These are phyloP conservation scores for Lutjanus argentimaculatus DNA, from an alignment of 2,797 vertebrate genomes.

Conservation along the genomic window DNA sequence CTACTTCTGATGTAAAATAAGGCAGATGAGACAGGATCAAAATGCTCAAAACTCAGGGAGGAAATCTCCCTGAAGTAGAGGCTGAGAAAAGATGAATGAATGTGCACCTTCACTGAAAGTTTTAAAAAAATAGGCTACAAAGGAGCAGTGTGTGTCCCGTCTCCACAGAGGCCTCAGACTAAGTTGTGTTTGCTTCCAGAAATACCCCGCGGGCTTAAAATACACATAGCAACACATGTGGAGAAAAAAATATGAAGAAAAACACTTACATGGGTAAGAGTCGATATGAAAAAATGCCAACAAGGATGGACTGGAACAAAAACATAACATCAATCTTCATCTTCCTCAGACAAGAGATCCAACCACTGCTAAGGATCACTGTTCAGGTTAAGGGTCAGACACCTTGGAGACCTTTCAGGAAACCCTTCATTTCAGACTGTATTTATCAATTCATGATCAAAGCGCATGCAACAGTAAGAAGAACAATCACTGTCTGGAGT, in stretches of 20 bases:
- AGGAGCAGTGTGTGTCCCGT: slow-evolving; percentile 54
- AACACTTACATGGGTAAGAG: slow-evolving; percentile 38
- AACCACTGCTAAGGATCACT: slow-evolving; percentile 38
- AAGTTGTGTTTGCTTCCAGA: slow-evolving; percentile 66
- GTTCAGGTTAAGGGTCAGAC: slow-evolving; percentile 32
- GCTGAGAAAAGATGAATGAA: slow-evolving; percentile 56
- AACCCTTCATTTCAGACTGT: slow-evolving; percentile 14
- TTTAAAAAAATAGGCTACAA: slow-evolving; percentile 47
- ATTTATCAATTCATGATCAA: slow-evolving; percentile 36
- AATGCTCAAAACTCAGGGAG: background rate
- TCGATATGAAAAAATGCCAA: slow-evolving; percentile 34
- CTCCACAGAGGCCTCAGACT: slow-evolving; percentile 40
- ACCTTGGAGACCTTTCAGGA: slow-evolving; percentile 25
- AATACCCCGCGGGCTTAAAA: slow-evolving; percentile 66
- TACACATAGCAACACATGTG: slow-evolving; percentile 51
- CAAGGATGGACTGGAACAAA: slow-evolving; percentile 47
- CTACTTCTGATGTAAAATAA: slow-evolving; percentile 34
- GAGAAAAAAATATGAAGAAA: slow-evolving; percentile 23
- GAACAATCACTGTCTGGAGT: slow-evolving; percentile 20
- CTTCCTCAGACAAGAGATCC: slow-evolving; percentile 13
- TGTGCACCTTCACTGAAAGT: slow-evolving; percentile 52
- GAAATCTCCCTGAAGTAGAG: slow-evolving; percentile 33
- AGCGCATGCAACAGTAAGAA: background rate
- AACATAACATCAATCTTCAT: slow-evolving; percentile 70
- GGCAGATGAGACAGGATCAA: slow-evolving; percentile 12